Base-by-base conservation (phyloP, 2,113 vertebrate genomes). In the Hyperoodon ampullatus region DNA sequence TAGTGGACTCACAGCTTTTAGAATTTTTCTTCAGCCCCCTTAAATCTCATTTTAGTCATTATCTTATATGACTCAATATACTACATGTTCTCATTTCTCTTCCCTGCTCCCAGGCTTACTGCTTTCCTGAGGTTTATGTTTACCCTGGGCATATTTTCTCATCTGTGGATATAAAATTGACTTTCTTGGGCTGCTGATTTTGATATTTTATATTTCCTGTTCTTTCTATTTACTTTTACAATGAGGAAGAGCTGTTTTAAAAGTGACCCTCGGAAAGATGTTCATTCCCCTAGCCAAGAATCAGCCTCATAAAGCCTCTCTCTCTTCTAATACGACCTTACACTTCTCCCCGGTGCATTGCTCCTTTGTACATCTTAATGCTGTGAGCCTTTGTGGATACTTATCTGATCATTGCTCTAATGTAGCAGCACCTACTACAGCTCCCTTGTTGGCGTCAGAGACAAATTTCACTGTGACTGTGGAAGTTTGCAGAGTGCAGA, bases 31-130 rank as follows among this genome's bases (percentile, higher is more conserved):
- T 92, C n/a, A 92, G 66, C 58, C 14, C 44, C n/a, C 77, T 96
- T 93, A 95, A 93, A 92, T 97, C 92, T 97, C 63, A 1, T 58
- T 84, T 58, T 85, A 87, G 95, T 80, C 78, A 87, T 93, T 83
- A 77, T 82, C 96, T 90, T 92, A 58, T 58, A 68, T 68, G 96
- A 83, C 72, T 89, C 82, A 70, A 16, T 87, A 83, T 55, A 82
- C 21, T 44, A 23, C 0, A 0, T 35, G 55, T 50, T 72, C 65
- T 90, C 58, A 71, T 94, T 92, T 88, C 70, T 93, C 39, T 61
- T 93, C 47, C n/a, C 53, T 19, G 8, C 33, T 95, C 50, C 35
- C 30, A n/a, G 74, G 88, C 55, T 80, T 90, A 80, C 1, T 71
- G 85, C 70, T 90, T 39, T 93, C 88, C 39, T 83, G 71, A 72